Conservation (phyloP, 2,113 vertebrate species). For the Hippolais icterina region DNA sequence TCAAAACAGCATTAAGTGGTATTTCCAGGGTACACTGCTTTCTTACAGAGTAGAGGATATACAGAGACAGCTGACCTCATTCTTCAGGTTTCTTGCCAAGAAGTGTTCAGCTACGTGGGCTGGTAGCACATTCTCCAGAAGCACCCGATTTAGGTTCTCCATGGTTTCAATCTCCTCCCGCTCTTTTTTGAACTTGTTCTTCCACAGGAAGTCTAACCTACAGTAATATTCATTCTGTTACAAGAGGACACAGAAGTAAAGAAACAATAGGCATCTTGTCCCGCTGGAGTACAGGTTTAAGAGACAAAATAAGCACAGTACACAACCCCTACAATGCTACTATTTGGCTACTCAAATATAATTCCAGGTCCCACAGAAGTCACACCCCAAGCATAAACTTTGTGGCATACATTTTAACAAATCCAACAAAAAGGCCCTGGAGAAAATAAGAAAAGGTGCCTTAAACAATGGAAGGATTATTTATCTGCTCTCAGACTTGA, state of each 20-base stretch:
- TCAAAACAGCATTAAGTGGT: background rate
- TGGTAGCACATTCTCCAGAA: conserved; percentile 95
- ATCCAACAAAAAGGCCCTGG: background rate
- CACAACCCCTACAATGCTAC: background rate
- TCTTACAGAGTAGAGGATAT: background rate
- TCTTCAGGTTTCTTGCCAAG: conserved; percentile 95
- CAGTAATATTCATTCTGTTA: conserved; percentile 99
- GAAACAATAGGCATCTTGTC: conserved; percentile 90
- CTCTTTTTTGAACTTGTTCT: conserved; percentile 99
- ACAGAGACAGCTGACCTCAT: conserved; percentile 83
- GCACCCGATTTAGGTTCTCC: conserved; percentile 96
- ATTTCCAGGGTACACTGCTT: background rate
- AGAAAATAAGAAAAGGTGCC: background rate
- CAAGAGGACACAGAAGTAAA: conserved; percentile 99
- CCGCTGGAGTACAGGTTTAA: conserved; percentile 73
- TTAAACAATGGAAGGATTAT: background rate
- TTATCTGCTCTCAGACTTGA: background rate
- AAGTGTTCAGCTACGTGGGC: conserved; percentile 98
- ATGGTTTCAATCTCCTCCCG: conserved; percentile 99
- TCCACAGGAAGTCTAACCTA: conserved; percentile 99
- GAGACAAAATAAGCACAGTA: conserved; percentile 68
- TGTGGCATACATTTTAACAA: background rate
- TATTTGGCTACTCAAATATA: background rate
- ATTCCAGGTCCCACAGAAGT: background rate
- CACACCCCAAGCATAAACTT: background rate